These are phyloP conservation scores for Cynodonichthys magdalenae DNA, from an alignment of 2,797 vertebrate species.

Conservation along the genomic window DNA sequence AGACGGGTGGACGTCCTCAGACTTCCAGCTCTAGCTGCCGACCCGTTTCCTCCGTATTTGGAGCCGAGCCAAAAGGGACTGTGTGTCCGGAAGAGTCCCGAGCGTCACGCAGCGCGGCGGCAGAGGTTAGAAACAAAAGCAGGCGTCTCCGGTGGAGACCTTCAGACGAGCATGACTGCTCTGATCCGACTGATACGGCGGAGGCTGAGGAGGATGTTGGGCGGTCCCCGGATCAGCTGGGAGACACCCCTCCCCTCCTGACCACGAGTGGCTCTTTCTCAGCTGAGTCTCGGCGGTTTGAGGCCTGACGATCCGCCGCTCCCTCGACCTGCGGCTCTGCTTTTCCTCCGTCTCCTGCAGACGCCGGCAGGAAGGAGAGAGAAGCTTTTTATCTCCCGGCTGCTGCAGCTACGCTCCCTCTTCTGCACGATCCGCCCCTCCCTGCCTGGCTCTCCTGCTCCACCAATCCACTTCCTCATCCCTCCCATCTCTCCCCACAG, in stretches of 20 bases:
- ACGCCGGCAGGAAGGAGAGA: conserved; percentile 60
- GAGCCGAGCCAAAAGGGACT: conserved; percentile 49
- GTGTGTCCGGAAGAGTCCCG: conserved; percentile 38
- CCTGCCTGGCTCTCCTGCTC: conserved; percentile 56
- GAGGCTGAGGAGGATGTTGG: conserved; percentile 46
- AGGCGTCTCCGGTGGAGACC: conserved; percentile 57
- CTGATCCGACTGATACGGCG: conserved; percentile 71
- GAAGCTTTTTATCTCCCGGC: conserved; percentile 76
- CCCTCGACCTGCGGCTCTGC: conserved; percentile 53
- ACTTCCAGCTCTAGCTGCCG: conserved; percentile 13
- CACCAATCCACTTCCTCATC: conserved; percentile 65
- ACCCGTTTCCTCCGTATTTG: conserved; percentile 40
- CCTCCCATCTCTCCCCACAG: conserved; percentile 52
- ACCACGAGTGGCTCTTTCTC: conserved; percentile 41
- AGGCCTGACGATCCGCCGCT: conserved; percentile 65
- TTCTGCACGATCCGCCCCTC: conserved; percentile 72
- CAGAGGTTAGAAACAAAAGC: conserved; percentile 39
- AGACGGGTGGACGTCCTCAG: conserved; percentile 18
- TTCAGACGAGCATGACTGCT: conserved; percentile 58
- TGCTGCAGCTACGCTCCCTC: conserved; percentile 82
- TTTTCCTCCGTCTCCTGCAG: conserved; percentile 64
- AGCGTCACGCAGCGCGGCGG: conserved; percentile 29
- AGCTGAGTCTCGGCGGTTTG: conserved; percentile 33
- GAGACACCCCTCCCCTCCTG: conserved; percentile 21
- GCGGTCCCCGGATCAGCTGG: conserved; percentile 65